These are phyloP conservation scores for Palythoa heliodiscus DNA, from an alignment of 92 coral and sea anemone genomes.

Conservation along the genomic window DNA sequence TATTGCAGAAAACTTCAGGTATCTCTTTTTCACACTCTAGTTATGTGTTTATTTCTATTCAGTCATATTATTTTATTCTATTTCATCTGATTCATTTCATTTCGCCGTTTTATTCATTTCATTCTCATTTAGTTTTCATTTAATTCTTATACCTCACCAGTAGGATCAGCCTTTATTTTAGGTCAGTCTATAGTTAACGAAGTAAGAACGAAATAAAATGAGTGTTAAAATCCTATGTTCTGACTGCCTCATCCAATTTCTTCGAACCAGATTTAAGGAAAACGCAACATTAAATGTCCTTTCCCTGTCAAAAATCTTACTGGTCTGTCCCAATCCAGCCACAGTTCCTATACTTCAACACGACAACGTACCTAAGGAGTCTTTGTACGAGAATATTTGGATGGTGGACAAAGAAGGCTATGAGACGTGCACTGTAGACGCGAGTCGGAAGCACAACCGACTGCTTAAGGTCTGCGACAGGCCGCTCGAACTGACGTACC, in stretches of 20 bases:
- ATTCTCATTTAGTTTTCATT: no score
- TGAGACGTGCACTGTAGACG: slow-evolving; percentile 20
- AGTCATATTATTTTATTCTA: no score
- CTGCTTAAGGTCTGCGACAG: slow-evolving; percentile 18
- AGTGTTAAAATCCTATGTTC: neutral
- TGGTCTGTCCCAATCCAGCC: slow-evolving; percentile 32
- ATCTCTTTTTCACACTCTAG: no score
- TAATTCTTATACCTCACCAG: no score
- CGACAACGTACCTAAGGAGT: slow-evolving; percentile 22
- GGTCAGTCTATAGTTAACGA: no score
- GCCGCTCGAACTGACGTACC: slow-evolving; percentile 12
- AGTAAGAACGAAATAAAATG: no score
- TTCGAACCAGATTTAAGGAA: slow-evolving; percentile 2
- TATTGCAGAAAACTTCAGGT: no score
- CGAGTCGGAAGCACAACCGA: neutral
- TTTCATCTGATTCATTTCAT: no score
- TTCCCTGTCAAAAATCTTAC: slow-evolving; percentile 25
- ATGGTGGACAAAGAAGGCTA: slow-evolving; percentile 34
- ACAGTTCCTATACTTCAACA: slow-evolving; percentile 21
- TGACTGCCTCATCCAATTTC: neutral
- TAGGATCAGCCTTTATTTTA: no score
- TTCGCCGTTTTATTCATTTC: no score
- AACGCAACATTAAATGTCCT: slow-evolving; percentile 11
- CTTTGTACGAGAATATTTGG: slow-evolving; percentile 24
- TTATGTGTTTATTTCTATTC: no score